These are phyloP conservation scores for Mnemiopsis leidyi DNA, from an alignment of 37 sponge, comb jelly and placozoan species.

Conservation along the genomic window DNA sequence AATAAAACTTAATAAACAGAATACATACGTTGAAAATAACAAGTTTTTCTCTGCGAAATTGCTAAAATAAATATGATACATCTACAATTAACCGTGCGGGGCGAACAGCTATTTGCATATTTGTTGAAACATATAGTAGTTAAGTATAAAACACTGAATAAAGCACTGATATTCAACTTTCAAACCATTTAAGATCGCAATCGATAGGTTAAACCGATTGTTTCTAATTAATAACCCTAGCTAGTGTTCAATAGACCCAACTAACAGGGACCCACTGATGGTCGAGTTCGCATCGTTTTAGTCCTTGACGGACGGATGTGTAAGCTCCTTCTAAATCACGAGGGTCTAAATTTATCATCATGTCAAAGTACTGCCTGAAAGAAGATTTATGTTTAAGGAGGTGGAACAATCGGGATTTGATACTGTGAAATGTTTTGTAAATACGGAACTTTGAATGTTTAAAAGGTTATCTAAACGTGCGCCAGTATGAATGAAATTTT, in stretches of 20 bases:
- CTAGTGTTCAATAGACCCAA: constrained; percentile 28
- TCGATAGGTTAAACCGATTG: neutral
- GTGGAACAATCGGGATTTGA: neutral
- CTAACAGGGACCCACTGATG: constrained; percentile 64
- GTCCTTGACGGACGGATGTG: neutral
- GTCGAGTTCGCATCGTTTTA: constrained; percentile 35
- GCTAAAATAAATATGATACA: neutral
- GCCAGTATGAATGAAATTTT: no score
- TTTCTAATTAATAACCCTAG: neutral
- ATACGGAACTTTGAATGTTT: no score
- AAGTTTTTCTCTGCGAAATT: neutral
- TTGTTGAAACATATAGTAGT: neutral
- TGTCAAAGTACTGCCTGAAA: constrained; percentile 49
- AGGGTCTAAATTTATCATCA: constrained; percentile 46
- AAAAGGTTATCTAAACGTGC: no score
- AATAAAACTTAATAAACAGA: neutral
- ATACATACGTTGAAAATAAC: neutral
- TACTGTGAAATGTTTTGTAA: no score
- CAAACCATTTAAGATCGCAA: no score
- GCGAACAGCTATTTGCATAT: neutral
- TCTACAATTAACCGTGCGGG: neutral
- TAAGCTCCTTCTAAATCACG: constrained; percentile 40
- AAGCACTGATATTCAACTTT: no score
- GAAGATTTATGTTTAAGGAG: neutral
- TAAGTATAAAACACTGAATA: neutral